These are phyloP conservation scores for Cetoscarus ocellatus DNA, from an alignment of 2,797 vertebrate species.

Conservation along the genomic window DNA sequence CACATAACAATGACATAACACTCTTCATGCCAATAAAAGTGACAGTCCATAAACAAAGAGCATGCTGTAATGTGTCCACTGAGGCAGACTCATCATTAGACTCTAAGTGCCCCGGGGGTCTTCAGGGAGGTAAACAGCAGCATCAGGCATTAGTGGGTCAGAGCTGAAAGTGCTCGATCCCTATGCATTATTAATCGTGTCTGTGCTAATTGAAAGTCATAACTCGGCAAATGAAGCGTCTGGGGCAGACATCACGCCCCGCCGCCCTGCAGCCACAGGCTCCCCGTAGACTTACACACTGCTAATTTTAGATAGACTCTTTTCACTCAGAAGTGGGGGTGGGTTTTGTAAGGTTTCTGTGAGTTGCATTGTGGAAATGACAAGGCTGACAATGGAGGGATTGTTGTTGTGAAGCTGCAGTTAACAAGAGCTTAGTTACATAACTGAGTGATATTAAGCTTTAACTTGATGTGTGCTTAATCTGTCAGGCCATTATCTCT, in stretches of 20 bases:
- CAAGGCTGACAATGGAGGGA: neutral
- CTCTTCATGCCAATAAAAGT: slow-evolving; percentile 20
- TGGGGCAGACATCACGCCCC: slow-evolving; percentile 50
- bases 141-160: slow-evolving; percentile 64
- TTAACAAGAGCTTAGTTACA: slow-evolving; percentile 8
- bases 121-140: slow-evolving; percentile 68
- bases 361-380: neutral
- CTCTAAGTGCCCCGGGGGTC: slow-evolving; percentile 47
- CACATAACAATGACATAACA: slow-evolving; percentile 30
- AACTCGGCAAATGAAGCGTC: slow-evolving; percentile 75
- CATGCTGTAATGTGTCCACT: slow-evolving; percentile 51
- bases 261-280: slow-evolving; percentile 26
- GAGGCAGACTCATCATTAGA: slow-evolving; percentile 60
- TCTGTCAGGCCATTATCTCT: neutral
- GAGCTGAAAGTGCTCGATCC: slow-evolving; percentile 54
- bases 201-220: slow-evolving; percentile 79
- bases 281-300: slow-evolving; percentile 12
- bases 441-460: slow-evolving; percentile 2
- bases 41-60: slow-evolving; percentile 52
- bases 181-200: slow-evolving; percentile 78
- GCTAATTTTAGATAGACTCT: slow-evolving; percentile 49
- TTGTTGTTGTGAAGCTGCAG: slow-evolving; percentile 10
- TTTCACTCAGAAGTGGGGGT: neutral
- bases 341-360: neutral
- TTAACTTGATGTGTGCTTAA: slow-evolving; percentile 2